Conservation (phyloP, 53 echinoderm and acorn worm species). For the Holothuria leucospilota region DNA sequence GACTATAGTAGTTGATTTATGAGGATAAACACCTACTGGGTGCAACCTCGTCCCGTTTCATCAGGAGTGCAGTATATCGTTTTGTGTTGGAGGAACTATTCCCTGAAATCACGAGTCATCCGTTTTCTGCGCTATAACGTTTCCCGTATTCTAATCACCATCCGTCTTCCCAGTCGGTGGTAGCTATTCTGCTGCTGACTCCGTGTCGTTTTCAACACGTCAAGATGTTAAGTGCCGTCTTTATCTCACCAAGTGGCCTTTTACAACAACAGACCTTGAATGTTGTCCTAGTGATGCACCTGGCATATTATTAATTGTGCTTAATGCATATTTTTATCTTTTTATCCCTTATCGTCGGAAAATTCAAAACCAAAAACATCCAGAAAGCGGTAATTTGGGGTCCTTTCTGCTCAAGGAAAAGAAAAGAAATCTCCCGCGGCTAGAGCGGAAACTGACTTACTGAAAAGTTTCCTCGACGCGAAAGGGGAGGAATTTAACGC, state of each 20-base stretch:
- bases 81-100: too few species aligned
- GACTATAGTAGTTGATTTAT: too few species aligned
- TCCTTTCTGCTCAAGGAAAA: neutral
- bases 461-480: conserved; percentile 47
- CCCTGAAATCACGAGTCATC: too few species aligned
- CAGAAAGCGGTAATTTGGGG: conserved; percentile 31
- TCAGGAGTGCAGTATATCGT: too few species aligned
- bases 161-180: neutral
- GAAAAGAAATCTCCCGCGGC: conserved; percentile 9
- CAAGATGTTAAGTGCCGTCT: conserved; percentile 1
- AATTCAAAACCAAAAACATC: conserved; percentile 40
- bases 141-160: neutral
- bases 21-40: too few species aligned
- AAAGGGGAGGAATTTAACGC: conserved; percentile 40
- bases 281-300: conserved; percentile 26
- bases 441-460: conserved; percentile 49
- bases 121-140: too few species aligned
- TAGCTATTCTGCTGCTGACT: conserved; percentile 1
- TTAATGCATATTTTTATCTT: neutral
- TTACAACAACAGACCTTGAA: conserved; percentile 26
- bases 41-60: too few species aligned
- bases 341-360: neutral
- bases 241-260: conserved; percentile 33
- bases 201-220: conserved; percentile 26
- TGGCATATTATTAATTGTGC: conserved; percentile 35